Percentiles rank a stretch among this genome's conserved stretches.
Evolutionary conservation across 2,113 vertebrate genomes (phyloP).

Genomic region (Zingel zingel): DNA sequence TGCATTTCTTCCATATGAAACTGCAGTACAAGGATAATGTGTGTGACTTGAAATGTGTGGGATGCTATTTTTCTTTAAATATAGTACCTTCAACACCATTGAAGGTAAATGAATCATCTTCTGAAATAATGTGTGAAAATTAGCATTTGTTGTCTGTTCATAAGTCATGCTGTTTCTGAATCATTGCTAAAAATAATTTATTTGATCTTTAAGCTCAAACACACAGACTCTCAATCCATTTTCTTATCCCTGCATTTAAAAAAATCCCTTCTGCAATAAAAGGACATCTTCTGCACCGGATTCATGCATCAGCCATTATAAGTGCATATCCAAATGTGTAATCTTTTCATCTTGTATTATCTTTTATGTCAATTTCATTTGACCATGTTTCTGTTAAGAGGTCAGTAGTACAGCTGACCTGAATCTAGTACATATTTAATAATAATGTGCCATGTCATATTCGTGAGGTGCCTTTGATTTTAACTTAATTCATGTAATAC

Average conservation of each 20-base stretch:
- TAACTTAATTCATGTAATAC: conserved; percentile 1
- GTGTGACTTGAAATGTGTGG: not conserved
- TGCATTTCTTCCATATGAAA: not conserved
- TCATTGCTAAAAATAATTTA: not conserved
- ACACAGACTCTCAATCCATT: not conserved
- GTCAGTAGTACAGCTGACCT: conserved; percentile 23
- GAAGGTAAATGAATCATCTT: not conserved
- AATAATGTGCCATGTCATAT: conserved; percentile 19
- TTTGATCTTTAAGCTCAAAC: not conserved
- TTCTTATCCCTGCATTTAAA: not conserved
- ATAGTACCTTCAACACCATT: not conserved
- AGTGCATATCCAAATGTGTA: not conserved
- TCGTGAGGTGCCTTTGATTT: conserved; percentile 19
- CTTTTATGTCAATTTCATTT: conserved; percentile 9
- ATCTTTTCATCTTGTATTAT: not conserved
- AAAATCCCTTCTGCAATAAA: not conserved
- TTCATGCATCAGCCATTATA: not conserved
- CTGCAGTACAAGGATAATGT: not conserved
- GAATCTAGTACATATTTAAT: conserved; percentile 12
- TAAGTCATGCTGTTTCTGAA: not conserved
- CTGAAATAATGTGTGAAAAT: conserved; percentile 9
- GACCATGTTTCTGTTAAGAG: conserved; percentile 7
- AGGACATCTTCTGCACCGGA: not conserved
- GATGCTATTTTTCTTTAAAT: not conserved
- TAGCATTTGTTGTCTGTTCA: conserved; percentile 2